These are phyloP conservation scores for Phyllotreta cruciferae DNA, from an alignment of 2,888 invertebrate genomes.

Conservation along the genomic window DNA sequence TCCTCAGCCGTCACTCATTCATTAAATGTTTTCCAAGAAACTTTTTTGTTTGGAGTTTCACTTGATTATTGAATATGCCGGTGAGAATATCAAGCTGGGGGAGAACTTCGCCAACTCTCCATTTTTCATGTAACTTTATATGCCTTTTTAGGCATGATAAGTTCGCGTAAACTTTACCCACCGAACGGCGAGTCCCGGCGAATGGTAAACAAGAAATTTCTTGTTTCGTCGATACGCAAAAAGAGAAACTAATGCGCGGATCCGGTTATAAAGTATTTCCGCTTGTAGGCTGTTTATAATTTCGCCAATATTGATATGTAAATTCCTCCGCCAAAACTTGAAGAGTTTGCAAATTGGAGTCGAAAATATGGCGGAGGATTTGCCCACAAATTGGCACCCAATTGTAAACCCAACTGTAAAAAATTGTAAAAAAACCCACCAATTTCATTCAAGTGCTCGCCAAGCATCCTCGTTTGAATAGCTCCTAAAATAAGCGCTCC, in stretches of 20 bases:
- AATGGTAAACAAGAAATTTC: no score
- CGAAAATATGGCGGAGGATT: not conserved
- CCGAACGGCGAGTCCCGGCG: no score
- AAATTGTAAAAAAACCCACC: no score
- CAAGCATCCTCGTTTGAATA: no score
- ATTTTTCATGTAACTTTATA: conserved; percentile 22
- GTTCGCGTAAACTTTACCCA: not conserved
- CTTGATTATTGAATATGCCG: conserved; percentile 24
- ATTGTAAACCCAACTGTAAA: not conserved
- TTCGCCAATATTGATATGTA: not conserved
- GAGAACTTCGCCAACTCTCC: conserved; percentile 16
- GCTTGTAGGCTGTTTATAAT: no score
- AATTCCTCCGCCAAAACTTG: conserved; percentile 1
- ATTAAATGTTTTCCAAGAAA: conserved; percentile 21
- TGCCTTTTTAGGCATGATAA: conserved; percentile 9
- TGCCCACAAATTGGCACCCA: not conserved
- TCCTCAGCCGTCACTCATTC: conserved; percentile 17
- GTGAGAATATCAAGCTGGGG: conserved; percentile 21
- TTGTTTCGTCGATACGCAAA: no score
- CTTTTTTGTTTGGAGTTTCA: conserved; percentile 12
- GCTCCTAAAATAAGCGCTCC: no score
- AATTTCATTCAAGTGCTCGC: no score
- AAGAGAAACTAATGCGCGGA: no score
- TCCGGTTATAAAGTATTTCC: no score
- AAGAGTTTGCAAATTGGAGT: not conserved